These are phyloP conservation scores for Cetonia aurata DNA, from an alignment of 2,888 invertebrate genomes.

Conservation along the genomic window DNA sequence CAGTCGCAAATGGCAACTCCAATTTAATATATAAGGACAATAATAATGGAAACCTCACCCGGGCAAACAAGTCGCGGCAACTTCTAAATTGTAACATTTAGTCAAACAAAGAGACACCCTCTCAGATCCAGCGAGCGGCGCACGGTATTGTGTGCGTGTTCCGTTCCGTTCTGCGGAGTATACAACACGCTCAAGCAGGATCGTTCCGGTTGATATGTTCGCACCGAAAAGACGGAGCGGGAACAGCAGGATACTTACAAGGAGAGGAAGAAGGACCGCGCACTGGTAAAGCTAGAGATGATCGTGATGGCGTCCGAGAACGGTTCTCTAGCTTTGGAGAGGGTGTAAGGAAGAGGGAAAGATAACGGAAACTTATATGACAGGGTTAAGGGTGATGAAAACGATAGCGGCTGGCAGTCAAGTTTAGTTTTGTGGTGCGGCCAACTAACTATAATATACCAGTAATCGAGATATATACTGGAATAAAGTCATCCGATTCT, in stretches of 20 bases:
- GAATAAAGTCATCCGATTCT: conserved; percentile 16
- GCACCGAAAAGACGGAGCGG: conserved; percentile 46
- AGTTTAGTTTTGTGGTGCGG: conserved; percentile 45
- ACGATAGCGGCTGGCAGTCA: conserved; percentile 60
- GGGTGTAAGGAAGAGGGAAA: conserved; percentile 41
- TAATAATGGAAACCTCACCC: conserved; percentile 66
- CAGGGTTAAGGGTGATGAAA: conserved; percentile 68
- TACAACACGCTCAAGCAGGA: conserved; percentile 45
- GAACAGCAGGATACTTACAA: not conserved
- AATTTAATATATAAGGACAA: conserved; percentile 65
- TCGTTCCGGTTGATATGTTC: conserved; percentile 54
- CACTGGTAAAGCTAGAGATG: conserved; percentile 11
- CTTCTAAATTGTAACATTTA: conserved; percentile 67
- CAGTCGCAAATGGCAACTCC: conserved; percentile 66
- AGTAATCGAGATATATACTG: conserved; percentile 47
- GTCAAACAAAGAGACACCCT: conserved; percentile 64
- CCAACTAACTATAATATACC: conserved; percentile 42
- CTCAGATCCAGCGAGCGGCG: conserved; percentile 41
- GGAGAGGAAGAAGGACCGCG: conserved; percentile 3
- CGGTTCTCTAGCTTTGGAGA: conserved; percentile 27
- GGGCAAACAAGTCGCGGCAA: conserved; percentile 64
- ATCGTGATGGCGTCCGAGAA: conserved; percentile 26
- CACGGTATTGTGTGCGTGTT: conserved; percentile 60
- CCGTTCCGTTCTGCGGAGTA: conserved; percentile 11
- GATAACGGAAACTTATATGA: conserved; percentile 65